Evolutionary conservation across 1,140 invertebrate genomes (phyloP), one percentile per base, ranked within the genome.

Genomic region (Parapsyche elsis): DNA sequence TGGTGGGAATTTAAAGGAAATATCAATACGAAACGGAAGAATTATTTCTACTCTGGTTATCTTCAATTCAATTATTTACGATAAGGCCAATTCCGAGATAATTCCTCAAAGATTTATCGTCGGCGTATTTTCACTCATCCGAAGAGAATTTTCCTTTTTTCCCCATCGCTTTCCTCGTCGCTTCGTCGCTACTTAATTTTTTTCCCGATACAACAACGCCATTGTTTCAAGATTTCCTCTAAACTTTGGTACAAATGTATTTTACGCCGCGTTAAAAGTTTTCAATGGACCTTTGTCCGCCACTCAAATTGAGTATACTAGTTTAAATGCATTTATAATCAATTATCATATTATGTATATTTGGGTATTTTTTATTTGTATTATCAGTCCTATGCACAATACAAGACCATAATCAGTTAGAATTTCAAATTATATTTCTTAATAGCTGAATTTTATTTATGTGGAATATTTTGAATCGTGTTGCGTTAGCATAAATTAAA

Each of bases 11-110:
- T 61, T 21, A 61, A 61, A 21, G n/a, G 57, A 61, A 61, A 61
- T 61, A 61, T 61, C 57, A 61, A 61, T 61, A 61, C 57, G 16
- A 21, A 19, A 16, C 21, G 64, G 64, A 26, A 67, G 64, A 67
- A 67, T 67, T 67, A 30, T 67, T 67, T 67, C 64, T 30, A 67
- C 64, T 67, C 64, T 67, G 64, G 64, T 67, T 67, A 67, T 67
- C 64, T 67, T 67, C 64, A 67, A 67, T 67, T 67, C 64, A 67
- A 67, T 67, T 67, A 67, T 67, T 67, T 67, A 67, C 64, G 64
- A 67, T 67, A 67, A 67, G 64, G 24, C 64, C 64, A 67, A 67
- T 67, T 67, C 64, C 64, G 24, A 67, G 64, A 67, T 67, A 67
- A 67, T 67, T 67, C 64, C 24, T 67, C 64, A 24, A 67, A 67